These are phyloP conservation scores for Andrena trimmerana DNA, from an alignment of 2,888 invertebrate species.

Conservation along the genomic window DNA sequence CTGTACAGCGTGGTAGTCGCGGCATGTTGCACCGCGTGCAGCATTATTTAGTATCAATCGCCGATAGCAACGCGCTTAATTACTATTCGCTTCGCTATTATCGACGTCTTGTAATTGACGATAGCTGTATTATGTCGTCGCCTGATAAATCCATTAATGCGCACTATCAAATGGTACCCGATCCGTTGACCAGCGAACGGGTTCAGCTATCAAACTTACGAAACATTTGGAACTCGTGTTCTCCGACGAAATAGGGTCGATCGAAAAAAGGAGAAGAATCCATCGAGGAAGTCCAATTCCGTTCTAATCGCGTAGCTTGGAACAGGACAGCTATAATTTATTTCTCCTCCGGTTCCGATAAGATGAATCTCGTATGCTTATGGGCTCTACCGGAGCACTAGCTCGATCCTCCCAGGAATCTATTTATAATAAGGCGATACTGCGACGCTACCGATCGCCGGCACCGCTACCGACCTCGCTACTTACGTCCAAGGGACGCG, in stretches of 20 bases:
- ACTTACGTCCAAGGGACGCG: conserved; percentile 65
- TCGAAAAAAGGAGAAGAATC: conserved; percentile 4
- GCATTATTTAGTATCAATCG: conserved; percentile 28
- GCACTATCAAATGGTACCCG: background rate
- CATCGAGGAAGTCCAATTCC: conserved; percentile 39
- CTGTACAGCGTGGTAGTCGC: background rate
- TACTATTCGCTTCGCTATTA: conserved; percentile 25
- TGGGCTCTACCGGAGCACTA: conserved; percentile 40
- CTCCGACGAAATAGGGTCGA: conserved; percentile 15
- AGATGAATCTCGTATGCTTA: conserved; percentile 73
- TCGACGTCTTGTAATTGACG: conserved; percentile 27
- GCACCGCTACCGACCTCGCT: conserved; percentile 62
- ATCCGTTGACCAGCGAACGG: background rate
- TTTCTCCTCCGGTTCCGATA: conserved; percentile 67
- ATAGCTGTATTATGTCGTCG: conserved; percentile 22
- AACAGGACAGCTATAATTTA: conserved; percentile 64
- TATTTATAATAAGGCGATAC: conserved; percentile 77
- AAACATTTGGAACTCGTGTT: background rate
- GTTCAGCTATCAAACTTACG: background rate
- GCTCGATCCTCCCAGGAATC: conserved; percentile 69
- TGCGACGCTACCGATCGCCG: conserved; percentile 66
- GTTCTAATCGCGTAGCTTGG: conserved; percentile 65
- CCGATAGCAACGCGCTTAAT: conserved; percentile 42
- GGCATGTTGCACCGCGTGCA: background rate
- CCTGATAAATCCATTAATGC: conserved; percentile 29